Percentiles rank a stretch among this genome's conserved stretches.
phyloP scores from a whole-genome alignment of 1,140 invertebrate genomes.

The Rhagoletis pomonella region DNA sequence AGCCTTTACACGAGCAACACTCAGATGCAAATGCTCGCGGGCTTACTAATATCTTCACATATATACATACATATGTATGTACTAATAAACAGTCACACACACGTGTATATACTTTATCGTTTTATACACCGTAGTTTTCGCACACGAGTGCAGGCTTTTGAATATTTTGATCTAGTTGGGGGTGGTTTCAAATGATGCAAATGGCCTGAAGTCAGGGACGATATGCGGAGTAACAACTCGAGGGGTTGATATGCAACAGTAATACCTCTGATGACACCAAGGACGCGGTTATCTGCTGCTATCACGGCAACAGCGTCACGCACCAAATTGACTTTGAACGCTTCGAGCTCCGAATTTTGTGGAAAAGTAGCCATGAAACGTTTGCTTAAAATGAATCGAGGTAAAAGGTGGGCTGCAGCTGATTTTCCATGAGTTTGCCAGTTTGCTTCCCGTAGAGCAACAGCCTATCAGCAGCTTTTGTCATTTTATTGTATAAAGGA shows the following conservation, averaged over 20 bases:
- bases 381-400: not conserved
- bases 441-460: not conserved
- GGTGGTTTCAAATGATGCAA: not conserved
- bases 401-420: not conserved
- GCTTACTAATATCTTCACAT: no score
- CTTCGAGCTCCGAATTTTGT: not conserved
- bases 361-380: conserved; percentile 4
- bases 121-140: not conserved
- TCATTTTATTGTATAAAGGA: not conserved
- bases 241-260: not conserved
- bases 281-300: conserved; percentile 33
- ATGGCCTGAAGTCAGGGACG: not conserved
- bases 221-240: not conserved
- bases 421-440: not conserved
- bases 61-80: no score
- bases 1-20: not conserved
- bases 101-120: not conserved
- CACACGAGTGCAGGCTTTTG: not conserved
- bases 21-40: not conserved
- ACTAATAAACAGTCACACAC: not conserved
- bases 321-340: conserved; percentile 45
- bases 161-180: not conserved
- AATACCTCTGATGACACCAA: conserved; percentile 1
- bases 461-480: not conserved
- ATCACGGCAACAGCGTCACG: conserved; percentile 14